Conservation (phyloP, 2,888 invertebrate genomes). For the Stenodera caucasica region DNA sequence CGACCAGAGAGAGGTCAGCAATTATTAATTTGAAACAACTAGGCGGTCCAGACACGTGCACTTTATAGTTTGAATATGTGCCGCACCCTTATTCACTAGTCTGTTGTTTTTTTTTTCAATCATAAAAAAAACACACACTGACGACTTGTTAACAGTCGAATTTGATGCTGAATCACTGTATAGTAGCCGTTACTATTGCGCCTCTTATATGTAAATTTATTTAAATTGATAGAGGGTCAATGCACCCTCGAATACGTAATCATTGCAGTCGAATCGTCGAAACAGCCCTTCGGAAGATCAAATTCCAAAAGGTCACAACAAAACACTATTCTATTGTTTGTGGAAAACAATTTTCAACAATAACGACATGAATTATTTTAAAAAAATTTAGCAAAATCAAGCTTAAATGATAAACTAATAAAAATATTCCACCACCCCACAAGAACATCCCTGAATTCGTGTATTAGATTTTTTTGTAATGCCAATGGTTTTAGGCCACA, state of each 20-base stretch:
- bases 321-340: no score
- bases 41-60: conserved; percentile 4
- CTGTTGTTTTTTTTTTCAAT: conserved; percentile 24
- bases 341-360: no score
- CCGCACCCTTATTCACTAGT: conserved; percentile 1
- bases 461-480: no score
- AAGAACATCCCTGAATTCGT: no score
- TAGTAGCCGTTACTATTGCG: conserved; percentile 11
- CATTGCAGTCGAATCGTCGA: neutral
- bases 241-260: conserved; percentile 5
- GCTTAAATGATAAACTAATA: no score
- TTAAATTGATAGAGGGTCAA: conserved; percentile 27
- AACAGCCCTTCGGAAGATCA: conserved; percentile 6
- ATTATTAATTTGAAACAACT: conserved; percentile 13
- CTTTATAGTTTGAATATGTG: neutral
- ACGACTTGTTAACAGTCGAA: conserved; percentile 24
- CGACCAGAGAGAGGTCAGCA: neutral
- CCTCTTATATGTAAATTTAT: conserved; percentile 26
- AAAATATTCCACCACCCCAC: no score
- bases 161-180: conserved; percentile 25
- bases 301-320: neutral
- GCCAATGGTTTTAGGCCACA: no score
- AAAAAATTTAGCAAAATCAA: no score
- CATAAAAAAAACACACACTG: no score
- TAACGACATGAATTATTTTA: no score